Base-by-base conservation (phyloP, 2,888 invertebrate species). In the Sympetrum striolatum region DNA sequence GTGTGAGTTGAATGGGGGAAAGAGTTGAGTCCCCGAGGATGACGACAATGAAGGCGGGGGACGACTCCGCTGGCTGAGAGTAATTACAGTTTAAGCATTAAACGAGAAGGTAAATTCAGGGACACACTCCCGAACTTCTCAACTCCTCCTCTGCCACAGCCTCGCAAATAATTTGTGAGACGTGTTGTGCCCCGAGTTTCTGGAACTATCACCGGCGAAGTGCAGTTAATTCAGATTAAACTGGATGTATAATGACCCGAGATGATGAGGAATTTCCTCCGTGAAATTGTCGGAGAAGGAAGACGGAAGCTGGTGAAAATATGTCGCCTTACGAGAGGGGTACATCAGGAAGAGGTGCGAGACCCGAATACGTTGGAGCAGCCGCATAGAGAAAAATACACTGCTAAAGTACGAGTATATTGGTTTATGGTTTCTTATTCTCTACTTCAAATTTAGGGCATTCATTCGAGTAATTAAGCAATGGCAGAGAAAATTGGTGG, bases 51-150 rank as follows among this genome's bases (percentile, higher is more conserved):
- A 73, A 73, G 73, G 14, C 73, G 8, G 73, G 73, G 73, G 73
- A 31, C 35, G 35, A 25, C 18, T 80, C 80, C 18, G 18, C 81
- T 81, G n/a, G 82, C 48, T 31, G 53, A 82, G 82, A 53, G 82
- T 82, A 53, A 82, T 58, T 82, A 58, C 53, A 53, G 31, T 58
- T 82, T 82, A 58, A 58, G 82, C 58, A 58, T 58, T 58, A 82
- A 73, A 53, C 82, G 31, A 31, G 82, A 82, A 82, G 53, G 82
- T 58, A 82, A 82, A 82, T 82, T 82, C 53, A 53, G 25, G 58
- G 35, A 58, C 82, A 82, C 82, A 22, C 35, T 53, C 31, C 15
- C 31, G 58, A 82, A 82, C 82, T 82, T 82, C 44, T 86, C 86
- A 60, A 37, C 39, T 86, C 64, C 86, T 60, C 35, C 82, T 48